A percentile compares a stretch with the other conserved stretches of the same genome.
phyloP scores from a whole-genome alignment of 1,140 invertebrate genomes.

The Condylostylus longicornis region DNA sequence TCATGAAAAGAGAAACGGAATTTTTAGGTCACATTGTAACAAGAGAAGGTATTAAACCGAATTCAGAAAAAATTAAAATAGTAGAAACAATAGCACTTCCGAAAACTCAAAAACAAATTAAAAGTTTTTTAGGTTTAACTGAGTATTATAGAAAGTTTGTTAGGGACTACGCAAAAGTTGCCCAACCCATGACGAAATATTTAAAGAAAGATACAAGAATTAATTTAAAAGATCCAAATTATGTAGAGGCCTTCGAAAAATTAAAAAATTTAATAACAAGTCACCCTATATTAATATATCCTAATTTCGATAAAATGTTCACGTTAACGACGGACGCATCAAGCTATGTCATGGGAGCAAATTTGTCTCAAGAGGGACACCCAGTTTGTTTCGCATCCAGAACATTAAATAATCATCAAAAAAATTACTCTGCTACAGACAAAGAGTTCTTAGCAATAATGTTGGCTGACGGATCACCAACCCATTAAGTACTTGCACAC shows the following conservation, averaged over 20 bases:
- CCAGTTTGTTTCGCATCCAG: constrained; percentile 7
- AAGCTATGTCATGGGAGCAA: background rate
- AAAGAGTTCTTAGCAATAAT: no score
- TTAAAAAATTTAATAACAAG: constrained; percentile 1
- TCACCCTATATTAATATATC: constrained; percentile 3
- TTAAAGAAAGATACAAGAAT: constrained; percentile 2
- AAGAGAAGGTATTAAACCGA: constrained; percentile 27
- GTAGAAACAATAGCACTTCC: constrained; percentile 27
- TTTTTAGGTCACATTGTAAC: constrained; percentile 34
- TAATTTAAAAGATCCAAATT: constrained; percentile 1
- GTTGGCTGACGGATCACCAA: no score
- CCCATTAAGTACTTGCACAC: no score
- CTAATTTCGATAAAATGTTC: constrained; percentile 3
- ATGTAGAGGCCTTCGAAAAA: constrained; percentile 6
- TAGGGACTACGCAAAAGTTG: constrained; percentile 15
- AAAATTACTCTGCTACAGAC: no score
- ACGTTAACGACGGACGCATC: constrained; percentile 4
- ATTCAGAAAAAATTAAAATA: constrained; percentile 27
- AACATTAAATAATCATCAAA: constrained; percentile 6
- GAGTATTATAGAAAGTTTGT: constrained; percentile 26
- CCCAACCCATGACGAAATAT: constrained; percentile 3
- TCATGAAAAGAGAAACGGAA: constrained; percentile 29
- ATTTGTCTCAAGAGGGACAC: constrained; percentile 5
- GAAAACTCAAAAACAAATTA: constrained; percentile 26
- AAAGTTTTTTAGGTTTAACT: constrained; percentile 29